phyloP scores from a whole-genome alignment of 1,140 invertebrate species.

The Rhagoletis zephyria region DNA sequence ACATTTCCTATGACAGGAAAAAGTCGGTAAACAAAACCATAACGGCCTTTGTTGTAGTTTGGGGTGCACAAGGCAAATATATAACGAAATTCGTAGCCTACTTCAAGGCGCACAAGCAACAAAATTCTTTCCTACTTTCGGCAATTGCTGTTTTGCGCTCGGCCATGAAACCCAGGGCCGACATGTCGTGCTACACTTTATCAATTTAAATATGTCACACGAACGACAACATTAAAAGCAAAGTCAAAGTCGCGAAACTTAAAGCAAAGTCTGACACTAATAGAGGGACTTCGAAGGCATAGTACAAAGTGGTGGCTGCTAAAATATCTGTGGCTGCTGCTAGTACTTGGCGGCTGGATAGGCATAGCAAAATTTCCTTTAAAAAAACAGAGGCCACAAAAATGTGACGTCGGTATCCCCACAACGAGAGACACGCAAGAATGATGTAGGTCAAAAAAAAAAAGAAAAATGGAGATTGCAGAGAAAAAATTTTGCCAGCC shows the following conservation, averaged over 20 bases:
- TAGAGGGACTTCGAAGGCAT: background rate
- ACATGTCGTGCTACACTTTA: background rate
- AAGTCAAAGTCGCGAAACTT: background rate
- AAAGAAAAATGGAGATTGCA: background rate
- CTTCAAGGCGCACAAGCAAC: background rate
- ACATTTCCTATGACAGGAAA: background rate
- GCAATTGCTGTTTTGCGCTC: background rate
- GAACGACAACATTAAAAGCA: background rate
- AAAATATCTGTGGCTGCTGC: background rate
- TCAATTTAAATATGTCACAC: background rate
- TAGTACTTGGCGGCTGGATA: background rate
- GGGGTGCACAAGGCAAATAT: background rate
- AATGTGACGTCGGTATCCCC: background rate
- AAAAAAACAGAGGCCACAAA: background rate
- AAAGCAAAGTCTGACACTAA: background rate
- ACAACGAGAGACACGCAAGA: background rate
- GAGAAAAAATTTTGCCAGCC: background rate
- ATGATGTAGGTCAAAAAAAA: background rate
- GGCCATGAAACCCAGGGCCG: background rate
- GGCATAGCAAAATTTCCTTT: background rate
- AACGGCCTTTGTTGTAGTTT: background rate
- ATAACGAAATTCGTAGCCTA: background rate
- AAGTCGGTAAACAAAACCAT: background rate
- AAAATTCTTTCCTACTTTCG: background rate
- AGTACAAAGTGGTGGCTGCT: background rate